A percentile compares a stretch with the other conserved stretches of the same genome.
Evolutionary conservation across 1,140 invertebrate genomes (phyloP).

Genomic region (Hirudo medicinalis): DNA sequence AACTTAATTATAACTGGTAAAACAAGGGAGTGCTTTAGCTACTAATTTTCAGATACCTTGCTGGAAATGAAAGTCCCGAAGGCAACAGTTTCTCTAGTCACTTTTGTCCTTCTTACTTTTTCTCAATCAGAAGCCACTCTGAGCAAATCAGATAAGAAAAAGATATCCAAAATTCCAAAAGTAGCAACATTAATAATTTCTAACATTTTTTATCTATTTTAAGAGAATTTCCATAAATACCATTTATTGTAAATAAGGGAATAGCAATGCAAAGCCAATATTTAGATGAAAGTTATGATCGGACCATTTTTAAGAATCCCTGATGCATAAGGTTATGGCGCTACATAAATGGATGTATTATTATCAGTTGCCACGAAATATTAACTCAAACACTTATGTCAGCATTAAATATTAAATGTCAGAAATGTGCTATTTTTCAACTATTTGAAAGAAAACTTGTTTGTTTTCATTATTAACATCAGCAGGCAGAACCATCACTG

Average conservation of each 20-base stretch:
- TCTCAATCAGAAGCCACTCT: slow-evolving; percentile 8
- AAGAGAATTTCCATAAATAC: neutral
- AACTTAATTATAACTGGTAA: too few relatives aligned
- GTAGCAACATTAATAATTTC: neutral
- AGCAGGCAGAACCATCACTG: slow-evolving; percentile 28
- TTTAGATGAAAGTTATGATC: neutral
- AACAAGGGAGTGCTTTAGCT: too few relatives aligned
- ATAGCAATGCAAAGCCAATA: neutral
- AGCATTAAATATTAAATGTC: neutral
- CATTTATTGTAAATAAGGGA: neutral
- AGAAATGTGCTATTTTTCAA: neutral
- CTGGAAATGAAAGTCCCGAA: neutral
- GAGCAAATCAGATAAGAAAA: slow-evolving; percentile 16
- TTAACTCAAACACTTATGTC: neutral
- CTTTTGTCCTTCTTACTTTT: neutral
- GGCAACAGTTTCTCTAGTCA: neutral
- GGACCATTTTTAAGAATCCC: neutral
- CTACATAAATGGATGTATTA: neutral
- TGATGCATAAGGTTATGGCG: neutral
- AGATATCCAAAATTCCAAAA: slow-evolving; percentile 1
- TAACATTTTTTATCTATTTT: neutral
- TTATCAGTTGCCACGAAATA: neutral
- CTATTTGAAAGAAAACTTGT: neutral
- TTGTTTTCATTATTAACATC: neutral
- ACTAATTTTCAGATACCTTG: too few relatives aligned